A percentile compares a stretch with the other conserved stretches of the same genome.
phyloP scores from a whole-genome alignment of 2,797 vertebrate genomes.

The Gymnothorax reevesii region DNA sequence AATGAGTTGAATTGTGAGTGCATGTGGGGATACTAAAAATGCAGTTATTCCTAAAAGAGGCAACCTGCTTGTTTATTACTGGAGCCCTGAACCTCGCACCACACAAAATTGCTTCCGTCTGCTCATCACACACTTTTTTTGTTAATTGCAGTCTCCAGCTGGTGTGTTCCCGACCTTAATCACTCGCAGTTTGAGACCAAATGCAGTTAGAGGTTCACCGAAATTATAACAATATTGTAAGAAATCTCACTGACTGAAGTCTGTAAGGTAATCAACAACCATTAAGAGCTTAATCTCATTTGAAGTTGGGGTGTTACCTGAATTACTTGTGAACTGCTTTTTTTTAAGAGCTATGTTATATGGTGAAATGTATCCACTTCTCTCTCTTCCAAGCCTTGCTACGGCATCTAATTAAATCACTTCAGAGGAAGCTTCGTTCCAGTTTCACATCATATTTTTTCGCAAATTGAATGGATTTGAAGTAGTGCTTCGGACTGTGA shows the following conservation, averaged over 20 bases:
- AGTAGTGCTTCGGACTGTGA: not conserved
- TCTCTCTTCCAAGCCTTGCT: not conserved
- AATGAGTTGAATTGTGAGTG: too few species aligned
- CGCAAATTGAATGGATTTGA: not conserved
- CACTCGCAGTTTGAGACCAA: too few species aligned
- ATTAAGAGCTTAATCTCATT: not conserved
- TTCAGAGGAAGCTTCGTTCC: constrained; percentile 9
- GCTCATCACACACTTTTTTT: too few species aligned
- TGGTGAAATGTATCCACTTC: not conserved
- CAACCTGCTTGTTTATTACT: too few species aligned
- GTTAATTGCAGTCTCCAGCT: too few species aligned
- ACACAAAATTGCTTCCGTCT: too few species aligned
- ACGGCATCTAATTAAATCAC: not conserved
- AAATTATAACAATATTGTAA: too few species aligned
- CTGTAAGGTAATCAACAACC: not conserved
- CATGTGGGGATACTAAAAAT: too few species aligned
- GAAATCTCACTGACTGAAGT: not conserved
- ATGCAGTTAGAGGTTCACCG: too few species aligned
- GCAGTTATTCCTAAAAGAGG: too few species aligned
- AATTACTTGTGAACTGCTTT: not conserved
- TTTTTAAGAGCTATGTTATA: not conserved
- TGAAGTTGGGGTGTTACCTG: not conserved
- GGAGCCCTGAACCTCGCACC: too few species aligned
- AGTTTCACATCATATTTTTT: not conserved
- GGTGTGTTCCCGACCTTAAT: too few species aligned